phyloP scores from a whole-genome alignment of 2,113 vertebrate species.

The Apaloderma vittatum region DNA sequence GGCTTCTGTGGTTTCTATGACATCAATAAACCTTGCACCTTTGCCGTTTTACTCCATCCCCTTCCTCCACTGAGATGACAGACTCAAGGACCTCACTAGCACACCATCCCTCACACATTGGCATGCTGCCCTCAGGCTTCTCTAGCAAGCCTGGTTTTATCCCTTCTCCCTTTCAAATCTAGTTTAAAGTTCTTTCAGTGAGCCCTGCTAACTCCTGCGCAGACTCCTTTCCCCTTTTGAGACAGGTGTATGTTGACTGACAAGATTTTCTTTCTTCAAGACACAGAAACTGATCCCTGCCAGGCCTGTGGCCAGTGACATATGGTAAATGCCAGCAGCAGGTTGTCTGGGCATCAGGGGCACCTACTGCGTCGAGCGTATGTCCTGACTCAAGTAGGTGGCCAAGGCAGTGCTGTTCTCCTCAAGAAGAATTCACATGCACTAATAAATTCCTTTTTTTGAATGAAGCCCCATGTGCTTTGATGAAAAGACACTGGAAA shows the following conservation, averaged over 20 bases:
- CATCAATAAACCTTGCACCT: rapidly evolving
- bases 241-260: neutral
- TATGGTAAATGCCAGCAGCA: constrained; percentile 18
- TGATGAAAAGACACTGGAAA: constrained; percentile 24
- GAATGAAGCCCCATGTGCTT: neutral
- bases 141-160: neutral
- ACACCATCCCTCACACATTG: neutral
- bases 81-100: neutral
- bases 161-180: neutral
- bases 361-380: neutral
- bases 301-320: neutral
- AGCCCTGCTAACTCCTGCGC: neutral
- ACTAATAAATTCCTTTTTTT: neutral
- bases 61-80: neutral
- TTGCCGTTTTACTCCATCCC: neutral
- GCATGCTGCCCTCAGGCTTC: neutral
- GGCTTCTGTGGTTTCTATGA: neutral
- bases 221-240: neutral
- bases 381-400: neutral
- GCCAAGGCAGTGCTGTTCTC: neutral
- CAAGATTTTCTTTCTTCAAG: neutral
- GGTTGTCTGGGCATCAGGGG: neutral
- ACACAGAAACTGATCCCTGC: neutral
- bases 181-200: neutral
- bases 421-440: neutral